phyloP scores from a whole-genome alignment of 1,140 invertebrate species.

The Ylistrum balloti region DNA sequence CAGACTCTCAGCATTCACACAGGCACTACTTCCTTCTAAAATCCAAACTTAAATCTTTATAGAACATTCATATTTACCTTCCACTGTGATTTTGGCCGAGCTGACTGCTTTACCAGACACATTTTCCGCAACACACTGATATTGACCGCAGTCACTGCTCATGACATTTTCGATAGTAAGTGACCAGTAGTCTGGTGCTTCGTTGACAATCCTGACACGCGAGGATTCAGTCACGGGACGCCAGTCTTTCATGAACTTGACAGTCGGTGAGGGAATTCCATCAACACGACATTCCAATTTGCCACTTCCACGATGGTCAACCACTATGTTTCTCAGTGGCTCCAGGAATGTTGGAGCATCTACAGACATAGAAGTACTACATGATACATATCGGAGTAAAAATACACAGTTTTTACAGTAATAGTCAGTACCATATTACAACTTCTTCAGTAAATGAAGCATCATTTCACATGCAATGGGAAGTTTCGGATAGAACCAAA shows the following conservation, averaged over 20 bases:
- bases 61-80: constrained; percentile 87
- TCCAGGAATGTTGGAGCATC: constrained; percentile 95
- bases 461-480: too few relatives aligned
- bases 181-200: constrained; percentile 91
- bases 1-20: too few relatives aligned
- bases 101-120: constrained; percentile 94
- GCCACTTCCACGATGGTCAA: constrained; percentile 85
- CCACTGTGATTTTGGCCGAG: constrained; percentile 94
- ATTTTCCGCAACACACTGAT: constrained; percentile 95
- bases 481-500: too few relatives aligned
- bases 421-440: too few relatives aligned
- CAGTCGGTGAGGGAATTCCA: constrained; percentile 95
- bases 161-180: constrained; percentile 93
- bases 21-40: too few relatives aligned
- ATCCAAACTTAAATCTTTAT: too few relatives aligned
- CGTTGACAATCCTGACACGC: constrained; percentile 68
- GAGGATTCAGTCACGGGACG: constrained; percentile 75
- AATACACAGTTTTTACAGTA: too few relatives aligned
- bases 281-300: constrained; percentile 92
- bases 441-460: too few relatives aligned
- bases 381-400: not conserved
- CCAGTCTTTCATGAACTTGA: constrained; percentile 95
- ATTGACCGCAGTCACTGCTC: constrained; percentile 94
- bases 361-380: constrained; percentile 67
- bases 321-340: constrained; percentile 91